Evolutionary conservation across 2,113 vertebrate genomes (phyloP).

Genomic region (Crotalus horridus): DNA sequence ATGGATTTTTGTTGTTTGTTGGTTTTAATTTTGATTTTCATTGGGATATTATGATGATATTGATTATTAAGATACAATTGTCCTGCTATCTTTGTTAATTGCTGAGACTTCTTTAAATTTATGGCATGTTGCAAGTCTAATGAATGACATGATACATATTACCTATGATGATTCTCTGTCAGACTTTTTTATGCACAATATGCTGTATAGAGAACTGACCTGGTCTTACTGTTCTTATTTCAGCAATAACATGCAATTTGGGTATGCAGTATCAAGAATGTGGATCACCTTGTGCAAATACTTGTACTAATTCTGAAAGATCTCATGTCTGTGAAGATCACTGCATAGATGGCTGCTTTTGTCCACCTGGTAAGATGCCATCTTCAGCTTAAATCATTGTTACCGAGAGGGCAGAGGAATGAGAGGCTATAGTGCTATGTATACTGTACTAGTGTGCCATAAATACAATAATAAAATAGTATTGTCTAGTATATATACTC

Average conservation of each 20-base stretch:
- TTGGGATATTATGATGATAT: neutral
- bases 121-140: neutral
- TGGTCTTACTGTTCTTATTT: slow-evolving; percentile 29
- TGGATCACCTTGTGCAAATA: slow-evolving; percentile 74
- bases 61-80: neutral
- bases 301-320: slow-evolving; percentile 76
- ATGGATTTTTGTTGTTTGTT: neutral
- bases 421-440: neutral
- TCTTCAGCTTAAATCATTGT: neutral
- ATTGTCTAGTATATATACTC: neutral
- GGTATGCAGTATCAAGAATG: slow-evolving; percentile 82
- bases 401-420: neutral
- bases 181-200: neutral
- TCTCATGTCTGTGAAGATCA: slow-evolving; percentile 77
- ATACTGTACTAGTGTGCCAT: neutral
- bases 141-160: neutral
- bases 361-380: slow-evolving; percentile 73
- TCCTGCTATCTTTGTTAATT: neutral
- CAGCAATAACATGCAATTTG: slow-evolving; percentile 73
- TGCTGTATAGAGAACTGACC: neutral
- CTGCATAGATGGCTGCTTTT: slow-evolving; percentile 82
- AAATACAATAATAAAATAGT: neutral
- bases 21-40: neutral
- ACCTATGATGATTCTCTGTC: neutral
- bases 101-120: neutral